Percentiles rank a stretch among this genome's conserved stretches.
phyloP scores from a whole-genome alignment of 2,797 vertebrate species.

The Poeciliopsis paucimaculata region DNA sequence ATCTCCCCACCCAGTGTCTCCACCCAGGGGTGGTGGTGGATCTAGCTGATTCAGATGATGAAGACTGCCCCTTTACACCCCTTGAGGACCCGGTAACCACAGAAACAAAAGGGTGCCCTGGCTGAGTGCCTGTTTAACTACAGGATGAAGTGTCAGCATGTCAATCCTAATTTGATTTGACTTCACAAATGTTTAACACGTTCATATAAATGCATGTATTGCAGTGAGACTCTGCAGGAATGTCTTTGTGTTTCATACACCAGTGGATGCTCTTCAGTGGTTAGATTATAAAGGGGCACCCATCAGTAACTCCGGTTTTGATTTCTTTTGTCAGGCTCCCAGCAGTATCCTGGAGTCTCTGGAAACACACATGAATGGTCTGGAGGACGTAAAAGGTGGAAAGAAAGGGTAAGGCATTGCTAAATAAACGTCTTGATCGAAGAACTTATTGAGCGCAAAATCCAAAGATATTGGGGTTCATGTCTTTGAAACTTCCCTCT shows the following conservation, averaged over 20 bases:
- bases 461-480: not conserved
- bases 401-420: slow-evolving; percentile 72
- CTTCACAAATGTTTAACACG: not conserved
- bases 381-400: slow-evolving; percentile 93
- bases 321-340: slow-evolving; percentile 85
- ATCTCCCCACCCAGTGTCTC: slow-evolving; percentile 79
- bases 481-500: not conserved
- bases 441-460: not conserved
- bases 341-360: slow-evolving; percentile 99
- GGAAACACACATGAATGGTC: slow-evolving; percentile 97
- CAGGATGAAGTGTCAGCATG: slow-evolving; percentile 69
- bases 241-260: slow-evolving; percentile 1
- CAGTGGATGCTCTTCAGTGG: not conserved
- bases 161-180: slow-evolving; percentile 35
- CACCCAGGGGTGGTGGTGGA: slow-evolving; percentile 84
- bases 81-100: slow-evolving; percentile 82
- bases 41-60: slow-evolving; percentile 83
- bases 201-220: slow-evolving; percentile 29
- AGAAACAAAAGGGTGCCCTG: slow-evolving; percentile 60
- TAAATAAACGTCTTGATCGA: not conserved
- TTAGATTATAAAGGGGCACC: not conserved
- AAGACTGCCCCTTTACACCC: slow-evolving; percentile 81
- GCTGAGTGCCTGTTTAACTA: slow-evolving; percentile 67
- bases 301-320: slow-evolving; percentile 18
- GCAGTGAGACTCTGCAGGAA: slow-evolving; percentile 41